A percentile compares a stretch with the other conserved stretches of the same genome.
phyloP scores from a whole-genome alignment of 2,797 vertebrate genomes.

The Potorous gilbertii region DNA sequence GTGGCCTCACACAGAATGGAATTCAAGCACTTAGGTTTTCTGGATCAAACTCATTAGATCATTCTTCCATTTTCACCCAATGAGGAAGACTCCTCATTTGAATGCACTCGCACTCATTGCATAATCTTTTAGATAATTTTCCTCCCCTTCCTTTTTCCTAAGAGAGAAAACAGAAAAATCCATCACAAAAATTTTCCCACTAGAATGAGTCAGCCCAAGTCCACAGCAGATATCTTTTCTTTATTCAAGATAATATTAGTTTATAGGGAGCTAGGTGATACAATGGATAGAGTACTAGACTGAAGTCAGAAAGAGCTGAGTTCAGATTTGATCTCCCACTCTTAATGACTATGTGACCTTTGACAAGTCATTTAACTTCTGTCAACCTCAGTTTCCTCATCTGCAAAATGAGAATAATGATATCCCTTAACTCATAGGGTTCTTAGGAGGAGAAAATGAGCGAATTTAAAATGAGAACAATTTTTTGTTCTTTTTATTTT shows the following conservation, averaged over 20 bases:
- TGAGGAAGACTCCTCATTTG: not conserved
- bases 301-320: not conserved
- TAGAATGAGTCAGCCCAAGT: not conserved
- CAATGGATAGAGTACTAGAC: not conserved
- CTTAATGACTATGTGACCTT: not conserved
- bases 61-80: not conserved
- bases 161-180: not conserved
- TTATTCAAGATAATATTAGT: not conserved
- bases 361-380: not conserved
- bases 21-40: not conserved
- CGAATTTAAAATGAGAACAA: not conserved
- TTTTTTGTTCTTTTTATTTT: too few species aligned
- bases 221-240: not conserved
- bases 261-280: not conserved
- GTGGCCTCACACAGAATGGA: not conserved
- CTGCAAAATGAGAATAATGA: not conserved
- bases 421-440: not conserved
- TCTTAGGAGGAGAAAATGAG: not conserved
- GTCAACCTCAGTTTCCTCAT: not conserved
- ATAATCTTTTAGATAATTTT: not conserved
- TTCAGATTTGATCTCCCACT: not conserved
- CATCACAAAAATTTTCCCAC: not conserved
- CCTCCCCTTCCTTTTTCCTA: not conserved
- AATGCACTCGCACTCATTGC: not conserved
- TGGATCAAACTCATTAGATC: not conserved